phyloP scores from a whole-genome alignment of 2,888 invertebrate genomes.

The Autographa pulchrina region DNA sequence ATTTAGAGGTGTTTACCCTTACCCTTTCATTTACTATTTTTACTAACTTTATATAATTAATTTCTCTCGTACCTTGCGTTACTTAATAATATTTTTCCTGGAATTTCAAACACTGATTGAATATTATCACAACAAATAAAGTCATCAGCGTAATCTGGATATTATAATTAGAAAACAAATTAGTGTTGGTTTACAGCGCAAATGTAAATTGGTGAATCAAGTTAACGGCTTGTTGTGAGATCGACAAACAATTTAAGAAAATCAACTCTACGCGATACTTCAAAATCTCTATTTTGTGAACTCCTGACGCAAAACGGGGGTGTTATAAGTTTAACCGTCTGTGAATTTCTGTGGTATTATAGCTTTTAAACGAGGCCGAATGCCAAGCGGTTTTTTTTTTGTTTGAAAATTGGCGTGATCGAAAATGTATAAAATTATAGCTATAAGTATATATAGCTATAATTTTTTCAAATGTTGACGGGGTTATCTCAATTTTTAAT shows the following conservation, averaged over 20 bases:
- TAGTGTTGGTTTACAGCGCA: slow-evolving; percentile 15
- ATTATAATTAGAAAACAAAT: slow-evolving; percentile 37
- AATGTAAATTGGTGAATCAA: slow-evolving; percentile 32
- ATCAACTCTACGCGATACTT: background rate
- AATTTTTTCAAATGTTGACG: too few species aligned
- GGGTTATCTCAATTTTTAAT: too few species aligned
- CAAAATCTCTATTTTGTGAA: background rate
- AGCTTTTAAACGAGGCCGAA: too few species aligned
- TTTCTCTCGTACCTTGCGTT: background rate
- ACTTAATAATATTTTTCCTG: slow-evolving; percentile 2
- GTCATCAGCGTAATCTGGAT: slow-evolving; percentile 32
- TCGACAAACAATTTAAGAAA: background rate
- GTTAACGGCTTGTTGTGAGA: slow-evolving; percentile 6
- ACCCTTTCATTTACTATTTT: too few species aligned
- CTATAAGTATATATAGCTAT: too few species aligned
- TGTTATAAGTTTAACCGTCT: too few species aligned
- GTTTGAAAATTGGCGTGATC: too few species aligned
- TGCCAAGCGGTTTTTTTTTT: too few species aligned
- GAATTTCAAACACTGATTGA: slow-evolving; percentile 23
- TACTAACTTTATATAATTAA: background rate
- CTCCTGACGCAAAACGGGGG: too few species aligned
- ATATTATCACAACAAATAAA: slow-evolving; percentile 37
- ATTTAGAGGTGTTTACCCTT: too few species aligned
- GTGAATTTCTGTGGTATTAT: too few species aligned
- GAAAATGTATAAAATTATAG: too few species aligned